Evolutionary conservation across 1,140 invertebrate species (phyloP).

Genomic region (Maconellicoccus hirsutus): DNA sequence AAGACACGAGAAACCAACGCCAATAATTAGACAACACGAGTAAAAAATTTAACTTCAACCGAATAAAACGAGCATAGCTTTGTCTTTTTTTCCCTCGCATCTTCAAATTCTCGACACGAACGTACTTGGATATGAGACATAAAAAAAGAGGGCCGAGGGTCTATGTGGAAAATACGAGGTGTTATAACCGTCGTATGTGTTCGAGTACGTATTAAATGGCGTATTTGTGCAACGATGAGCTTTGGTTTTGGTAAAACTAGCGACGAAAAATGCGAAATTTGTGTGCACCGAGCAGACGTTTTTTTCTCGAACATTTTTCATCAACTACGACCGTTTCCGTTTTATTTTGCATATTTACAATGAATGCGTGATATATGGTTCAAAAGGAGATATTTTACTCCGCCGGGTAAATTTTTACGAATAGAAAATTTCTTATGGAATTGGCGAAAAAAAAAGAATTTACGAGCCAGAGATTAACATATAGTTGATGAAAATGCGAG

Average conservation of each 20-base stretch:
- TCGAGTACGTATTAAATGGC: conserved; percentile 4
- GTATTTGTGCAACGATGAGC: not conserved
- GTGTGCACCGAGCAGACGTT: not conserved
- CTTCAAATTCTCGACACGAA: no score
- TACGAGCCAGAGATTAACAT: not conserved
- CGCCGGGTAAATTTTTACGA: not conserved
- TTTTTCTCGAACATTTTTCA: not conserved
- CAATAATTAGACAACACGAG: no score
- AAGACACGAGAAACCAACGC: no score
- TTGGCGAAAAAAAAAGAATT: not conserved
- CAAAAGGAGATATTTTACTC: not conserved
- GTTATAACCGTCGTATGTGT: not conserved
- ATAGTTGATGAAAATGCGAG: not conserved
- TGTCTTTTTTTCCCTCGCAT: no score
- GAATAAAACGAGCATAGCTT: no score
- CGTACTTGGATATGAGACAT: no score
- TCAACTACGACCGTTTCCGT: not conserved
- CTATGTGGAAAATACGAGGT: not conserved
- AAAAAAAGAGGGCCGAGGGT: no score
- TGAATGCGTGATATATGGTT: conserved; percentile 3
- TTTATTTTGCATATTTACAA: conserved; percentile 5
- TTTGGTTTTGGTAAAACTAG: not conserved
- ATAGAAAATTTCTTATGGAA: no score
- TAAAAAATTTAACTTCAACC: no score
- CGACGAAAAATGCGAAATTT: not conserved